These are phyloP conservation scores for Synergus laeviventris DNA, from an alignment of 2,888 invertebrate species.

Conservation along the genomic window DNA sequence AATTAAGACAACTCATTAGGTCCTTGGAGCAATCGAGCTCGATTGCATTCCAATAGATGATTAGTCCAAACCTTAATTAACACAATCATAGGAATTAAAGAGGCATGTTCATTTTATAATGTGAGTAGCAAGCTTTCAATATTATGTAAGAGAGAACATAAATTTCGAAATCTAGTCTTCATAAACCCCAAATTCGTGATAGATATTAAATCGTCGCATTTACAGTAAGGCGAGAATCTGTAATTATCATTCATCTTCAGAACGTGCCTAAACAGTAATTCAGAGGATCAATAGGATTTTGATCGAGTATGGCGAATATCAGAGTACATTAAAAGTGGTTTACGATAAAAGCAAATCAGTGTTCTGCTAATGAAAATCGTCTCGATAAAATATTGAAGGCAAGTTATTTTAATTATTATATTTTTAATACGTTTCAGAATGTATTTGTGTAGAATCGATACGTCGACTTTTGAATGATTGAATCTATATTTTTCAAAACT, in stretches of 20 bases:
- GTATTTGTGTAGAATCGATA: neutral
- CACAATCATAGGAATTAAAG: neutral
- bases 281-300: neutral
- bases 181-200: neutral
- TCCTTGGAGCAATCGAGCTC: conserved; percentile 49
- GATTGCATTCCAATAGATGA: conserved; percentile 31
- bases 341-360: too few relatives aligned
- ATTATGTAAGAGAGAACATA: too few relatives aligned
- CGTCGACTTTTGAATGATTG: neutral
- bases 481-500: neutral
- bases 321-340: too few relatives aligned
- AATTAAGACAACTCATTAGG: conserved; percentile 57
- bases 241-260: neutral
- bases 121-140: neutral
- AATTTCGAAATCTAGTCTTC: too few relatives aligned
- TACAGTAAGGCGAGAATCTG: neutral
- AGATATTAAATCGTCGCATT: neutral
- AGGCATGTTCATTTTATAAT: neutral
- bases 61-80: conserved; percentile 11
- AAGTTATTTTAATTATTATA: too few relatives aligned
- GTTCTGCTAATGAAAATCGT: too few relatives aligned
- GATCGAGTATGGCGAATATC: too few relatives aligned
- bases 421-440: too few relatives aligned
- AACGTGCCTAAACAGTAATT: neutral
- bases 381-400: too few relatives aligned